Percentiles rank a stretch among this genome's conserved stretches.
phyloP scores from a whole-genome alignment of 2,888 invertebrate species.

The Stenolophus ochropezus region DNA sequence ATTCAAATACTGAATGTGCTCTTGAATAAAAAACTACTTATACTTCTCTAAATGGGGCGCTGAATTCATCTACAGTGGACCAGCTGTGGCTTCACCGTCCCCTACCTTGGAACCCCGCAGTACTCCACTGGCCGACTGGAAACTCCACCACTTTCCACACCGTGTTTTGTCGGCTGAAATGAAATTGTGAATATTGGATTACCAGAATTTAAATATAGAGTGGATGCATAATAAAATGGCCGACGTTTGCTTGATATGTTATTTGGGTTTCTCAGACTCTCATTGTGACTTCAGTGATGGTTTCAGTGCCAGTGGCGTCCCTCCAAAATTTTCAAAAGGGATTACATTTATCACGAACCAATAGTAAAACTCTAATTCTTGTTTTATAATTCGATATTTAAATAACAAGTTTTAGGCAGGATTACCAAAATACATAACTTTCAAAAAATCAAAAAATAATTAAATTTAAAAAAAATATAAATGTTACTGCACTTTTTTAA shows the following conservation, averaged over 20 bases:
- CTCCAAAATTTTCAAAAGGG: not conserved
- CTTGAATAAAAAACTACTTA: conserved; percentile 71
- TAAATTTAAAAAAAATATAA: no score
- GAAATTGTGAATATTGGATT: conserved; percentile 74
- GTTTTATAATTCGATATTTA: no score
- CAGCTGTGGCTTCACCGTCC: conserved; percentile 66
- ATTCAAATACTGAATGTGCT: conserved; percentile 53
- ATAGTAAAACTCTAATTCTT: no score
- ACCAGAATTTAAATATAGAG: conserved; percentile 73
- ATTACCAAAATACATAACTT: no score
- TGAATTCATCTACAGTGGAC: conserved; percentile 69
- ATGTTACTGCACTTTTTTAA: no score
- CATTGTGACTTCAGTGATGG: conserved; percentile 32
- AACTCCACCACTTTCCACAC: conserved; percentile 47
- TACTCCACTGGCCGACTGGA: not conserved
- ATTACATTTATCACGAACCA: no score
- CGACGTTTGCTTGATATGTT: conserved; percentile 54
- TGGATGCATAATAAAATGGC: conserved; percentile 67
- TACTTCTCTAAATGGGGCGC: conserved; percentile 68
- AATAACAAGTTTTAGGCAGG: no score
- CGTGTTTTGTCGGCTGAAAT: conserved; percentile 66
- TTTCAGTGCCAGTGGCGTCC: not conserved
- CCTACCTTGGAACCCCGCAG: not conserved
- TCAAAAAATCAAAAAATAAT: no score
- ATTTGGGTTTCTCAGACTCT: conserved; percentile 47